Percentiles rank a stretch among this genome's conserved stretches.
These are phyloP conservation scores for Drosophila kuntzei DNA, from an alignment of 2,888 invertebrate genomes.

Conservation along the genomic window DNA sequence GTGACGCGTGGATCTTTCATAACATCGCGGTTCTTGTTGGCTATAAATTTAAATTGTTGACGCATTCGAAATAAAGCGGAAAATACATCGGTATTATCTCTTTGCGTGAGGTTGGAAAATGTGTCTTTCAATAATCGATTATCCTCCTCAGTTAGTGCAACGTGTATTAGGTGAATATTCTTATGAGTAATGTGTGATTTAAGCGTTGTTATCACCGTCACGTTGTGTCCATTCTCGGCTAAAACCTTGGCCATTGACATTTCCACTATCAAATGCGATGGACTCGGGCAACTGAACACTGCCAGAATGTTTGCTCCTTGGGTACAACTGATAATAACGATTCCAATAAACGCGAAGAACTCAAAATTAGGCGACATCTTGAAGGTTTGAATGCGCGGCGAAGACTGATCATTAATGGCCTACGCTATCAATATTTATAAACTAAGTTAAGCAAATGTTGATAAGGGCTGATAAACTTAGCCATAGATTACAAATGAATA, in stretches of 20 bases:
- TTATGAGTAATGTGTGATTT: conserved; percentile 66
- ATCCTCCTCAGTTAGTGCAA: conserved; percentile 59
- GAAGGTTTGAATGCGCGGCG: neutral
- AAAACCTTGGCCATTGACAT: conserved; percentile 77
- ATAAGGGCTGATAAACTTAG: too few relatives aligned
- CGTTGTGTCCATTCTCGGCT: conserved; percentile 82
- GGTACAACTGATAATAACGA: conserved; percentile 7
- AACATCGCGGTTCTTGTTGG: conserved; percentile 21
- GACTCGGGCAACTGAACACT: conserved; percentile 74
- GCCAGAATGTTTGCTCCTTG: conserved; percentile 78
- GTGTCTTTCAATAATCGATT: conserved; percentile 11
- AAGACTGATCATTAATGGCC: conserved; percentile 24
- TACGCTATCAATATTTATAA: too few relatives aligned
- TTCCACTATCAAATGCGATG: conserved; percentile 82
- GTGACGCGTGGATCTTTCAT: conserved; percentile 61
- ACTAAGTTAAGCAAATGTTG: too few relatives aligned
- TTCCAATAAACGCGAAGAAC: neutral
- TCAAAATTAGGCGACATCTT: conserved; percentile 25
- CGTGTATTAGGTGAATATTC: conserved; percentile 62
- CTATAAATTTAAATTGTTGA: conserved; percentile 33
- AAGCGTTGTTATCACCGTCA: conserved; percentile 78
- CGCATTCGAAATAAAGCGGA: conserved; percentile 20
- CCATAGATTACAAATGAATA: too few relatives aligned
- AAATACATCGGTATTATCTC: conserved; percentile 50
- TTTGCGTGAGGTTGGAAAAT: conserved; percentile 43